Evolutionary conservation across 2,888 invertebrate species (phyloP), one percentile per base, ranked within the genome.

Genomic region (Lissocephala sabroskyi): DNA sequence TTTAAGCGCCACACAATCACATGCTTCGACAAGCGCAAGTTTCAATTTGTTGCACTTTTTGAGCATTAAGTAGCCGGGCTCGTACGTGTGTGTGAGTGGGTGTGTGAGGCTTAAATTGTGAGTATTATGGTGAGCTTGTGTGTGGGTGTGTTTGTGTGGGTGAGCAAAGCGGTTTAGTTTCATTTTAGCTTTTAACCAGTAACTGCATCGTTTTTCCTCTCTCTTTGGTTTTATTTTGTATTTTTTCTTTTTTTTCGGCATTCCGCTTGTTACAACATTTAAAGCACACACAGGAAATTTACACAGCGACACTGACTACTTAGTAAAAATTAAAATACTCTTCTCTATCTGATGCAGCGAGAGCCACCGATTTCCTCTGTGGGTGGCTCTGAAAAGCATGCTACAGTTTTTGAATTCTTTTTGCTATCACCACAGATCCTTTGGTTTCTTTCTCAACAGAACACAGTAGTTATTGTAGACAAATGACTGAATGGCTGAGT

Each of bases 1-100:
- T 16, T 48, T n/a, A 33, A 49, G 60, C 56, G 49, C 62, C 57
- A 64, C 64, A 79, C 73, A 79, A 79, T 79, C 77, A 79, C 58
- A 78, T 71, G 79, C 79, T 80, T 71, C 79, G 75, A 75, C 64
- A 64, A 80, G 79, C 81, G 79, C 68, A 79, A 80, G 78, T 79
- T 80, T 78, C 79, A 79, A 79, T 80, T 79, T 79, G 80, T 79
- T 80, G 79, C 77, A 79, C 71, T 68, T 80, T 78, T 76, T 66
- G 60, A 77, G 78, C 78, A 73, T 77, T 73, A 74, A 71, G 77
- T 77, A 71, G 71, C 56, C 52, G 65, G 45, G 49, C 50, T 49
- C 3, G 17, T 36, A 16, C 14, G 36, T 17, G 39, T 49, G 52
- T 56, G 41, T 35, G 17, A 36, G 17, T 37, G 49, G 42, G 18